A percentile compares a stretch with the other conserved stretches of the same genome.
phyloP scores from a whole-genome alignment of 2,797 vertebrate genomes.

The Liasis olivaceus region DNA sequence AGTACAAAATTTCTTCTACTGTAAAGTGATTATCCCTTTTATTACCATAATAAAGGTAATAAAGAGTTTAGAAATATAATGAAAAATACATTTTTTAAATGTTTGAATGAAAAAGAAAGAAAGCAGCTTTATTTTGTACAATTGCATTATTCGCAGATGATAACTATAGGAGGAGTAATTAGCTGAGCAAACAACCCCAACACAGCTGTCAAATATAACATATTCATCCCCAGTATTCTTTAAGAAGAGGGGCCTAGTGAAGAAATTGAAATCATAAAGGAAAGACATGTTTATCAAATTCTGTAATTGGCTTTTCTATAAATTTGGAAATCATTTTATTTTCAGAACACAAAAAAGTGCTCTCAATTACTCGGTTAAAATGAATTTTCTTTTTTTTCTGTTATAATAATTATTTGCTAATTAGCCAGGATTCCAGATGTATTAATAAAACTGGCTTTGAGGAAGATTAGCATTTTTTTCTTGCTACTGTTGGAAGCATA shows the following conservation, averaged over 20 bases:
- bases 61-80: conserved; percentile 5
- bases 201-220: conserved; percentile 56
- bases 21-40: not conserved
- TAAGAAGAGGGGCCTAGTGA: conserved; percentile 51
- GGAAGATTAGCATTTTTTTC: not conserved
- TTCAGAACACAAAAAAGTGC: conserved; percentile 19
- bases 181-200: conserved; percentile 30
- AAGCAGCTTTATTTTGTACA: conserved; percentile 15
- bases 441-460: not conserved
- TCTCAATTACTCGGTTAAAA: conserved; percentile 18
- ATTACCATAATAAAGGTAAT: not conserved
- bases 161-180: conserved; percentile 57
- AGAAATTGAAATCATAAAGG: conserved; percentile 54
- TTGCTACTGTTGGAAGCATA: not conserved
- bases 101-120: not conserved
- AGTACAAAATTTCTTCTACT: not conserved
- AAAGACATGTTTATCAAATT: conserved; percentile 36
- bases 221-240: conserved; percentile 54
- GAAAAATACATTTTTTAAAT: conserved; percentile 2
- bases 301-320: conserved; percentile 43
- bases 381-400: not conserved
- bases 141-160: conserved; percentile 34
- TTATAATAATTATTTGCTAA: conserved; percentile 14
- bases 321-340: conserved; percentile 59
- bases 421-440: not conserved